Percentiles rank a stretch among this genome's conserved stretches.
These are phyloP conservation scores for Scaptomyza pallida DNA, from an alignment of 1,140 invertebrate species.

Conservation along the genomic window DNA sequence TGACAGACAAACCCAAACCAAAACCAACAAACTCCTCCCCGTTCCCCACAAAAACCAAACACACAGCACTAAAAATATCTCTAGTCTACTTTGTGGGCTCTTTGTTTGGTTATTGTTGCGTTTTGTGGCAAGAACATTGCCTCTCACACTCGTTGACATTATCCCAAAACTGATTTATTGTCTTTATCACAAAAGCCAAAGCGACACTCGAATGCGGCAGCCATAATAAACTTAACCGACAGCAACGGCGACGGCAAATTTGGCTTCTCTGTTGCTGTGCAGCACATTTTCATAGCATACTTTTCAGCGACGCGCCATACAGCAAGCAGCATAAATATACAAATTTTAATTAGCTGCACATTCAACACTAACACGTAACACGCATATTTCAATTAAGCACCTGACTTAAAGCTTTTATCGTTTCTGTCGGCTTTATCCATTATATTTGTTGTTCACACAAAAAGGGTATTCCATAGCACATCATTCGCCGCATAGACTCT, in stretches of 20 bases:
- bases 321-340: conserved; percentile 25
- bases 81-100: conserved; percentile 2
- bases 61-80: conserved; percentile 58
- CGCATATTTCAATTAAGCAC: conserved; percentile 32
- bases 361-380: conserved; percentile 29
- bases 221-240: conserved; percentile 48
- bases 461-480: conserved; percentile 18
- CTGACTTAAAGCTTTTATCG: too few species aligned
- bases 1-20: conserved; percentile 19
- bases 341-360: conserved; percentile 52
- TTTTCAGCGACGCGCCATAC: too few species aligned
- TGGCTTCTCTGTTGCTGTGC: not conserved
- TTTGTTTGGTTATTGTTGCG: conserved; percentile 4
- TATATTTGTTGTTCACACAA: too few species aligned
- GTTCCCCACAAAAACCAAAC: too few species aligned
- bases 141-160: too few species aligned
- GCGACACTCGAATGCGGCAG: conserved; percentile 58
- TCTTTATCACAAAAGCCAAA: conserved; percentile 61
- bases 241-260: conserved; percentile 3
- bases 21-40: too few species aligned
- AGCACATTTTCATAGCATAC: conserved; percentile 28
- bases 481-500: not conserved
- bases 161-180: conserved; percentile 72
- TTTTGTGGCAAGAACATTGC: too few species aligned
- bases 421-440: too few species aligned